Conservation (phyloP, 2,888 invertebrate genomes). For the Operophtera brumata region DNA sequence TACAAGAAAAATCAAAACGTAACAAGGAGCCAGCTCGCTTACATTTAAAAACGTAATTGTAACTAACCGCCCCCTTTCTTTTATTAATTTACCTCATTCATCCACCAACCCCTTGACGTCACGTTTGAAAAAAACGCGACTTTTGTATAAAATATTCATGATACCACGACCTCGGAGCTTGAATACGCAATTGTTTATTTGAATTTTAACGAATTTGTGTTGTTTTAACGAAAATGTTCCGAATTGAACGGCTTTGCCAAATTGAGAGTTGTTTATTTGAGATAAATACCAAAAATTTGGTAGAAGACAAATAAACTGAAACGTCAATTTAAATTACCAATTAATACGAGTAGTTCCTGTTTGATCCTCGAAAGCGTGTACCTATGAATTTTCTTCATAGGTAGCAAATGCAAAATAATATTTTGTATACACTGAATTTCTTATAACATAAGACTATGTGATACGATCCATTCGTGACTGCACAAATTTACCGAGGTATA, state of each 20-base stretch:
- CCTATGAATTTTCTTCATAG: too few species aligned
- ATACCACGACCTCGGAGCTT: constrained; percentile 41
- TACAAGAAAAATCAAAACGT: constrained; percentile 75
- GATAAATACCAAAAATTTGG: neutral
- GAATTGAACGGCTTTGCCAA: neutral
- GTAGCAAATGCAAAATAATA: too few species aligned
- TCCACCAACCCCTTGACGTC: constrained; percentile 60
- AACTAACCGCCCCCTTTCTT: constrained; percentile 77
- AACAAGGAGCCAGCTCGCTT: constrained; percentile 73
- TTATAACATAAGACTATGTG: too few species aligned
- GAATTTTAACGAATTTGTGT: constrained; percentile 42
- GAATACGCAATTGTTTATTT: constrained; percentile 46
- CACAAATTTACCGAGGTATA: neutral
- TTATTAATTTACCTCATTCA: constrained; percentile 79
- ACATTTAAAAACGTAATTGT: constrained; percentile 80
- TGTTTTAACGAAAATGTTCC: constrained; percentile 8
- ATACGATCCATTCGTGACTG: constrained; percentile 1
- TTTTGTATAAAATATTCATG: constrained; percentile 71
- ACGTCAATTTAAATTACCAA: too few species aligned
- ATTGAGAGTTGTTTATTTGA: neutral
- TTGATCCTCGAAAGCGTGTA: too few species aligned
- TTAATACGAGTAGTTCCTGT: too few species aligned
- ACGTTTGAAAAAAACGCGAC: constrained; percentile 56
- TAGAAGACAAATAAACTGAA: too few species aligned
- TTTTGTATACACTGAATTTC: too few species aligned